Evolutionary conservation across 2,797 vertebrate species (phyloP).

Genomic region (Gymnodraco acuticeps): DNA sequence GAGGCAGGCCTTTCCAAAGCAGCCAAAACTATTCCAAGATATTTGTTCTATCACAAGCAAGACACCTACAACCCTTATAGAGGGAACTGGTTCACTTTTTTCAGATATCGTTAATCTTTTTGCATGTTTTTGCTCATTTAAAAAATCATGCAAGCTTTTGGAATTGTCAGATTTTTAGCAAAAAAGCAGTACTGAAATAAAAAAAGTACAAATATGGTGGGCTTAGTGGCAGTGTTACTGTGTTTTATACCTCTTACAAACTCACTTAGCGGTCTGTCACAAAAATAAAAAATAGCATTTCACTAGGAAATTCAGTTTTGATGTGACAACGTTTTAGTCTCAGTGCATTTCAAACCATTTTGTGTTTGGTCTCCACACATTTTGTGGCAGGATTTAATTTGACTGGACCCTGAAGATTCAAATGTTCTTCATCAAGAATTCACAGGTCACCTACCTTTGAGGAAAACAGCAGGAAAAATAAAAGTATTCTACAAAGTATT

Average conservation of each 20-base stretch:
- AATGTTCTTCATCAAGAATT: conserved; percentile 48
- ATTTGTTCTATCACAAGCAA: conserved; percentile 25
- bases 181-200: conserved; percentile 11
- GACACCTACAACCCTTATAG: too few species aligned
- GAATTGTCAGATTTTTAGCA: conserved; percentile 20
- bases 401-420: conserved; percentile 64
- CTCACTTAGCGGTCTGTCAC: conserved; percentile 34
- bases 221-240: conserved; percentile 69
- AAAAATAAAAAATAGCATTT: conserved; percentile 14
- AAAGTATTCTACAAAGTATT: conserved; percentile 83
- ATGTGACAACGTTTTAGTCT: conserved; percentile 44
- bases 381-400: conserved; percentile 49
- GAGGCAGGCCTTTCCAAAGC: conserved; percentile 27
- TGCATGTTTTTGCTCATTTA: too few species aligned
- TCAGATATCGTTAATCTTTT: background rate
- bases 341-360: conserved; percentile 75
- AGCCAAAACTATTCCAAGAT: background rate
- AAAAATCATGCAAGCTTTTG: background rate
- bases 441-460: conserved; percentile 61
- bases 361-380: conserved; percentile 48
- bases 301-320: conserved; percentile 26
- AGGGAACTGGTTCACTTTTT: background rate
- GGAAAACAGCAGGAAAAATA: conserved; percentile 74
- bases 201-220: conserved; percentile 26
- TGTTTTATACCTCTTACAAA: conserved; percentile 32